Conservation (phyloP, 2,888 invertebrate species). For the Trachelus stipa region DNA sequence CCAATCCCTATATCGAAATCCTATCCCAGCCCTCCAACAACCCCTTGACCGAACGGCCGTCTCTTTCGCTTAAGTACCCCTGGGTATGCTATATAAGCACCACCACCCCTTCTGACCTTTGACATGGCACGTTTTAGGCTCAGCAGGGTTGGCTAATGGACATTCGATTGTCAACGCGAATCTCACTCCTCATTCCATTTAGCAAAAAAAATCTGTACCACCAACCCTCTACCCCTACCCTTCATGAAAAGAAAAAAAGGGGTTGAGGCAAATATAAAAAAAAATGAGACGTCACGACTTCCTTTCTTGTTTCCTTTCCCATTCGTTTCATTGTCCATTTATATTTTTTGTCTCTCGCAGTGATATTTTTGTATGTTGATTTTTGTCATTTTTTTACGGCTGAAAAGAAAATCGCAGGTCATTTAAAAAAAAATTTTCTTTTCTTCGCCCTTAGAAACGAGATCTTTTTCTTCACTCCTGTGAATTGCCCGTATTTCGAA, state of each 20-base stretch:
- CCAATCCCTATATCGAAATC: not conserved
- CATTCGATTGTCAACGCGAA: slow-evolving; percentile 7
- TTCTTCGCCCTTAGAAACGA: not conserved
- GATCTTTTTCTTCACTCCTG: not conserved
- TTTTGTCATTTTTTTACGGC: not conserved
- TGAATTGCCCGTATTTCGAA: not conserved
- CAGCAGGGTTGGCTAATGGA: slow-evolving; percentile 2
- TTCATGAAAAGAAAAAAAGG: not conserved
- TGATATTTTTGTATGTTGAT: not conserved
- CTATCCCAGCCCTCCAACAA: not conserved
- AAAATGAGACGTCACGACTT: slow-evolving; percentile 1
- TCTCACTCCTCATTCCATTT: not conserved
- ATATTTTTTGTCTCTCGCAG: not conserved
- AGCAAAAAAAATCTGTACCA: not conserved
- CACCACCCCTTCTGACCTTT: not conserved
- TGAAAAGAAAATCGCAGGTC: not conserved
- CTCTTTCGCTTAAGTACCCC: not conserved
- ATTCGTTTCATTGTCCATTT: slow-evolving; percentile 4
- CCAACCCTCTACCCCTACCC: not conserved
- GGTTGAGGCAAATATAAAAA: not conserved
- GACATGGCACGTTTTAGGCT: not conserved
- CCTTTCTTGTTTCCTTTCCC: not conserved
- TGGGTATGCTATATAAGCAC: not conserved
- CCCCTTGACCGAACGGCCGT: not conserved
- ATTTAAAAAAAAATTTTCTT: not conserved